Conservation (phyloP, 2,888 invertebrate species). For the Artemia sinica region DNA sequence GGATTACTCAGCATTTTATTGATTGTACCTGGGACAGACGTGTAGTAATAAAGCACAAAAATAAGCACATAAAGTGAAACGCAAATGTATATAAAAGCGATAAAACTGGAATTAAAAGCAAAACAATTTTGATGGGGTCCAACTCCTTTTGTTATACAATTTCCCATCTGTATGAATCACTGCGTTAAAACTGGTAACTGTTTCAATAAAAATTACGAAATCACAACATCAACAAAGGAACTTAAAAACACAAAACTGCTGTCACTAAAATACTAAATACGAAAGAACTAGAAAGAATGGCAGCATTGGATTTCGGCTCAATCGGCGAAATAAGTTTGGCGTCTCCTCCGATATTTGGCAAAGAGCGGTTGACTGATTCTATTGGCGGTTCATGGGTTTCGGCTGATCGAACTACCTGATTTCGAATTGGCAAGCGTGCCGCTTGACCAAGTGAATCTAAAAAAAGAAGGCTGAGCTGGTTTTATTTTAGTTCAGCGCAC, state of each 20-base stretch:
- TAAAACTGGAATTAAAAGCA: no score
- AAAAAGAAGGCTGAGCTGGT: not conserved
- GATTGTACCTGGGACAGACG: no score
- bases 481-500: no score
- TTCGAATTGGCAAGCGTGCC: conserved; percentile 1
- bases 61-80: no score
- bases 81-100: no score
- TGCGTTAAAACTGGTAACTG: no score
- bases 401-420: conserved; percentile 3
- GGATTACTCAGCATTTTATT: no score
- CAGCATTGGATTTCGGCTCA: not conserved
- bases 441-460: not conserved
- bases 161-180: no score
- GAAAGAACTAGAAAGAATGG: not conserved
- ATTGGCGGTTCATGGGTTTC: not conserved
- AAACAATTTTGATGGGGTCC: no score
- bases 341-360: not conserved
- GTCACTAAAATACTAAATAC: not conserved
- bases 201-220: no score
- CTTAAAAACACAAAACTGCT: not conserved
- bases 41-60: no score
- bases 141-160: no score
- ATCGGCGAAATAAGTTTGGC: not conserved
- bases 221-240: not conserved
- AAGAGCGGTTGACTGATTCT: not conserved